Evolutionary conservation across 2,797 vertebrate species (phyloP).

Genomic region (Myotis findleyi): DNA sequence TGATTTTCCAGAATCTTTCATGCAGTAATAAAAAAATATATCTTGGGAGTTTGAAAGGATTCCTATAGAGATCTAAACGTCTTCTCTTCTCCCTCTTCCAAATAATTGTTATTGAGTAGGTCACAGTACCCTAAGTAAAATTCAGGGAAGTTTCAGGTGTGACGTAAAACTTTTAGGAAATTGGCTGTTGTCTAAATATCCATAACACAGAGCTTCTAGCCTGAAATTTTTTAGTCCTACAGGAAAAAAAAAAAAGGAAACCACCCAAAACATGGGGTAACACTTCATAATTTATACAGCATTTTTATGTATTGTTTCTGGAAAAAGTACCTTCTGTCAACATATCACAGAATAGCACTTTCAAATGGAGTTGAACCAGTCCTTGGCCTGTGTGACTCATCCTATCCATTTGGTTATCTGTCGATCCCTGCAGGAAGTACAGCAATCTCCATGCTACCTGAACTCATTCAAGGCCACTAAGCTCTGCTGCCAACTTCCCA

Average conservation of each 20-base stretch:
- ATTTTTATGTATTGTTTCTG: background rate
- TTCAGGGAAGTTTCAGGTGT: background rate
- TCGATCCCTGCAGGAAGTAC: background rate
- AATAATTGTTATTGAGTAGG: background rate
- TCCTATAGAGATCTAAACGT: background rate
- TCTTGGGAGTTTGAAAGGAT: background rate
- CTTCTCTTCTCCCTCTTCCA: background rate
- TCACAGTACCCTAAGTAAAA: background rate
- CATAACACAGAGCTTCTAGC: background rate
- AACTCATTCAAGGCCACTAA: background rate
- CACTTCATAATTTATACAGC: background rate
- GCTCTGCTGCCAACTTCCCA: background rate
- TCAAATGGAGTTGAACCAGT: background rate
- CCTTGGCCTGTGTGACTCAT: background rate
- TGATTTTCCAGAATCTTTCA: background rate
- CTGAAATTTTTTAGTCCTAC: background rate
- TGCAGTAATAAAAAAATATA: background rate
- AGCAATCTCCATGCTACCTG: too few relatives aligned
- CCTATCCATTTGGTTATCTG: too few relatives aligned
- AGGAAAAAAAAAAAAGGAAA: slow-evolving; percentile 20
- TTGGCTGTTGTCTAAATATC: background rate
- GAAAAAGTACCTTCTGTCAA: background rate
- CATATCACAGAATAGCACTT: background rate
- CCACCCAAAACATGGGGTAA: background rate
- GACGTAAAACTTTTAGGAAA: slow-evolving; percentile 32